phyloP scores from a whole-genome alignment of 2,888 invertebrate genomes.

The Idaea aversata region DNA sequence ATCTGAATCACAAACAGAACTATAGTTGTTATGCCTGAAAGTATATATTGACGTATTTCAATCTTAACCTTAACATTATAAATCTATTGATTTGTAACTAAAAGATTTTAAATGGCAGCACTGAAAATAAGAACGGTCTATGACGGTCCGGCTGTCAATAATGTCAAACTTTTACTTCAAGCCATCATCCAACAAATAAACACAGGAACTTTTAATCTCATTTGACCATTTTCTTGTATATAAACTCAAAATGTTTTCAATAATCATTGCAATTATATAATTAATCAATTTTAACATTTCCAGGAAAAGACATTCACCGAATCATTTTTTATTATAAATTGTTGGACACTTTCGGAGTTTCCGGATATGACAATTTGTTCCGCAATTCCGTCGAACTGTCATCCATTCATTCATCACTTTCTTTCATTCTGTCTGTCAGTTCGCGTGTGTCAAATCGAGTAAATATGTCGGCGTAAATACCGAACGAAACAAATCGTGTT shows the following conservation, averaged over 20 bases:
- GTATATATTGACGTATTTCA: too few species aligned
- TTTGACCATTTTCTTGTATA: too few species aligned
- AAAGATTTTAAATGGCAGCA: not conserved
- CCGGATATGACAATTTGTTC: conserved; percentile 21
- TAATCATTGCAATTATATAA: not conserved
- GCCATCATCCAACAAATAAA: too few species aligned
- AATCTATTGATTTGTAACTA: not conserved
- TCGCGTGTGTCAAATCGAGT: conserved; percentile 49
- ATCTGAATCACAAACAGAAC: too few species aligned
- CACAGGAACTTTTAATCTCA: too few species aligned
- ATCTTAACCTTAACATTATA: not conserved
- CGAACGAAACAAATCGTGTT: conserved; percentile 35
- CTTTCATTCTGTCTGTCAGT: conserved; percentile 18
- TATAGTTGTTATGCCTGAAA: not conserved
- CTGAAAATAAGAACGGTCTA: not conserved
- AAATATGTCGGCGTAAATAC: conserved; percentile 59
- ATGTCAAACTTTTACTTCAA: not conserved
- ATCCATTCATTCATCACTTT: conserved; percentile 60
- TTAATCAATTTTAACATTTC: not conserved
- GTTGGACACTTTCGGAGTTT: not conserved
- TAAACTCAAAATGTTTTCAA: too few species aligned
- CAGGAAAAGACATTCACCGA: not conserved
- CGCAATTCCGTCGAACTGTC: conserved; percentile 64
- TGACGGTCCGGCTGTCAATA: not conserved
- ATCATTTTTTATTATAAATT: not conserved